These are phyloP conservation scores for Eupithecia tripunctaria DNA, from an alignment of 2,888 invertebrate genomes.

Conservation along the genomic window DNA sequence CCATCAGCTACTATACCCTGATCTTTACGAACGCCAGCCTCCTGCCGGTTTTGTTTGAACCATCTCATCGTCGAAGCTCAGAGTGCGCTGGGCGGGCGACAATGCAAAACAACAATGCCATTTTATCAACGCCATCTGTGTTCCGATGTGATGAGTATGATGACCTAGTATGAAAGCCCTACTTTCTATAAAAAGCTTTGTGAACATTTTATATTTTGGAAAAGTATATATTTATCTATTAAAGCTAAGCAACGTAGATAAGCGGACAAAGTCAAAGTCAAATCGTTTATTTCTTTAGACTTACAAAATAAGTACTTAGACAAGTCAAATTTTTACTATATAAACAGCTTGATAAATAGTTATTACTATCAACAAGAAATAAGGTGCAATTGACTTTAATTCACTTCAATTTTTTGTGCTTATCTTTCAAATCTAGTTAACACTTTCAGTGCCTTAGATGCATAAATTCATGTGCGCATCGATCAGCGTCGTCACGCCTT, in stretches of 20 bases:
- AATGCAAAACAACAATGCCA: constrained; percentile 50
- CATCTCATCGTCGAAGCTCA: constrained; percentile 41
- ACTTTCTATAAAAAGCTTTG: constrained; percentile 13
- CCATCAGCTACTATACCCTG: constrained; percentile 19
- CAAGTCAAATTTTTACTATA: too few relatives aligned
- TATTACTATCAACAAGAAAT: too few relatives aligned
- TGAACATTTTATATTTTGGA: not conserved
- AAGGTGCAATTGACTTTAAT: too few relatives aligned
- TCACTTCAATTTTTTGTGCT: not conserved
- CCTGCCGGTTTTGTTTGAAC: constrained; percentile 27
- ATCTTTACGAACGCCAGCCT: constrained; percentile 25
- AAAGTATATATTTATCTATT: not conserved
- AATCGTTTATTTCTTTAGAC: too few relatives aligned
- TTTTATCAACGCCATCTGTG: constrained; percentile 50
- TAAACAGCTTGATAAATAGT: too few relatives aligned
- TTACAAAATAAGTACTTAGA: too few relatives aligned
- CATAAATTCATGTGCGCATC: too few relatives aligned
- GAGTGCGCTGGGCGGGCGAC: constrained; percentile 45
- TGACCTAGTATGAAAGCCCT: constrained; percentile 18
- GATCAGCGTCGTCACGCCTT: too few relatives aligned
- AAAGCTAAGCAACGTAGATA: not conserved
- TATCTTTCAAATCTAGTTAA: not conserved
- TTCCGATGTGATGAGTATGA: constrained; percentile 28
- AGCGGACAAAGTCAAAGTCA: too few relatives aligned
- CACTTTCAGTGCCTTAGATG: too few relatives aligned